These are phyloP conservation scores for Apis florea DNA, from an alignment of 1,140 invertebrate species.

Conservation along the genomic window DNA sequence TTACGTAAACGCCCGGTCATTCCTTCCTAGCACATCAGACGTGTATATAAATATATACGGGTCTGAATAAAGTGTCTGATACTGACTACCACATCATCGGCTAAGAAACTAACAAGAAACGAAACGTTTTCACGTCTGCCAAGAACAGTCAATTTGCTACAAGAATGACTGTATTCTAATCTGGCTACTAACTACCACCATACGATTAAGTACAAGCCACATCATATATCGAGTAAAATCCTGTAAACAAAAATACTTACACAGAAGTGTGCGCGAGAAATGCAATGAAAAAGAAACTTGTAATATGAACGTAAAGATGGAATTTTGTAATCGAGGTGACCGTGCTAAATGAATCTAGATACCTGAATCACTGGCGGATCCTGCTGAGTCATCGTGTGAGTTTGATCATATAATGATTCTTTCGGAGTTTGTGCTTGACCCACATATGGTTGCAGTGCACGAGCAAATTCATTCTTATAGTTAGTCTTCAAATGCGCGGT, in stretches of 20 bases:
- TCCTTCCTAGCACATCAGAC: background rate
- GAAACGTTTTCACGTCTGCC: conserved; percentile 21
- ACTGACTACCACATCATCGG: conserved; percentile 42
- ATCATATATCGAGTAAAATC: conserved; percentile 52
- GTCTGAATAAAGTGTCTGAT: conserved; percentile 14
- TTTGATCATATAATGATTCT: conserved; percentile 73
- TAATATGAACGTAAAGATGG: conserved; percentile 56
- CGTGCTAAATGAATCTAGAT: conserved; percentile 17
- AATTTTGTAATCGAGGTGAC: conserved; percentile 30
- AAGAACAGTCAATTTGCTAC: conserved; percentile 36
- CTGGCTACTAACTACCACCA: conserved; percentile 49
- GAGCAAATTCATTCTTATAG: conserved; percentile 84
- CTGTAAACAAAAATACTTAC: conserved; percentile 56
- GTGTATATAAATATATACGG: background rate
- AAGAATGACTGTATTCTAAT: conserved; percentile 36
- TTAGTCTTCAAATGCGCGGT: conserved; percentile 81
- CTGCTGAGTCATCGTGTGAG: conserved; percentile 61
- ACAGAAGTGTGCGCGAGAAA: conserved; percentile 50
- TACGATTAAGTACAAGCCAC: conserved; percentile 44
- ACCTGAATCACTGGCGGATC: conserved; percentile 75
- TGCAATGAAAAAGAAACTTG: conserved; percentile 57
- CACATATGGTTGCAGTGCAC: conserved; percentile 84
- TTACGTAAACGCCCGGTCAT: conserved; percentile 18
- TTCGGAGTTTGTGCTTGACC: conserved; percentile 73
- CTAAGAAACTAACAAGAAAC: conserved; percentile 37